Base-by-base conservation (phyloP, 2,113 vertebrate species). In the Pagrus major region DNA sequence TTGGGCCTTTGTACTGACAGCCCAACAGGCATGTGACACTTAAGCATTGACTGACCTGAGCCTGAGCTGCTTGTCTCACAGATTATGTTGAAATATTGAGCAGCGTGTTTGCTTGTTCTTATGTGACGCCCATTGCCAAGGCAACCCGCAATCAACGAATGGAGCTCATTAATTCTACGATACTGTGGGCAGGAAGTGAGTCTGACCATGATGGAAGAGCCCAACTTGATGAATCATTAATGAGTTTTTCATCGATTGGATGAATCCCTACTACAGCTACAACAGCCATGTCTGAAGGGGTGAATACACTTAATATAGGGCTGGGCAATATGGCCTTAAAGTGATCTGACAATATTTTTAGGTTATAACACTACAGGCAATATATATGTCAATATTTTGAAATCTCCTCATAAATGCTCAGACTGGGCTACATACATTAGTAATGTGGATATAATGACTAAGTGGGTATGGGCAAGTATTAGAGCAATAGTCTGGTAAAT, bases 151-250 rank as follows among this genome's bases (percentile, higher is more conserved):
- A 49, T 66, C 29, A 76, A 41, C 65, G 33, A 84, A 52, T 27
- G 63, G 55, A 14, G 60, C 67, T 71, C 37, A 71, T 83, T 61
- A 73, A 82, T 80, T 58, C 56, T 59, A 16, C 49, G 39, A n/a
- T 54, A 20, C n/a, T 61, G 35, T 72, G 70, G 70, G 75, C 88
- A 85, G 83, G 85, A 89, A 86, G 59, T 59, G 1, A 41, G 71
- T 51, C 75, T 33, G 72, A 78, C 55, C 44, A 47, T 79, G 88
- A 90, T 80, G 85, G 78, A 84, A 18, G 80, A 89, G 87, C 65
- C 44, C 35, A 81, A 75, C 67, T 61, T 84, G 49, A 89, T 94
- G 88, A 94, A 93, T 92, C 67, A 90, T 94, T 90, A 54, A 94
- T 92, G 86, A 78, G 76, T 20, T 84, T 84, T 87, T 84, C 54